Percentiles rank a stretch among this genome's conserved stretches.
Conservation (phyloP, 2,888 invertebrate genomes). For the Abscondita cerata region DNA sequence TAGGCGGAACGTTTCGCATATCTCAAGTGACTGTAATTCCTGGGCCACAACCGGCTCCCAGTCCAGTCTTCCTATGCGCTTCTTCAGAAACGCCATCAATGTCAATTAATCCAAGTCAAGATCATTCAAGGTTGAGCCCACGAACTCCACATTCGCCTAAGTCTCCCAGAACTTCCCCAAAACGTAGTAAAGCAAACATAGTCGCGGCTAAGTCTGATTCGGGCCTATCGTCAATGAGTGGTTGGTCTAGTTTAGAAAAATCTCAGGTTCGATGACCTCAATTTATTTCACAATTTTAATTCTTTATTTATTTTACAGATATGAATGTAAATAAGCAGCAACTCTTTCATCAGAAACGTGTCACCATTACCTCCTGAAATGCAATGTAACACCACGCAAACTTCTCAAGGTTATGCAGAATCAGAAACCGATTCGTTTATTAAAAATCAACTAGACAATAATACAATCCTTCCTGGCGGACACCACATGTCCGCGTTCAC, state of each 20-base stretch:
- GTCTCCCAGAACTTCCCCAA: slow-evolving; percentile 76
- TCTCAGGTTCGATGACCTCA: slow-evolving; percentile 76
- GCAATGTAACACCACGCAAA: slow-evolving; percentile 48
- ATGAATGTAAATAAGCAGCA: slow-evolving; percentile 33
- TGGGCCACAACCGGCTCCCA: slow-evolving; percentile 51
- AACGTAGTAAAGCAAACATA: slow-evolving; percentile 70
- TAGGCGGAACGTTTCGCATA: slow-evolving; percentile 62
- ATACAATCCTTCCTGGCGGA: slow-evolving; percentile 56
- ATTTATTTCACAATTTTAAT: slow-evolving; percentile 41
- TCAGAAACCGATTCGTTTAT: slow-evolving; percentile 64
- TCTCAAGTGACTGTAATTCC: slow-evolving; percentile 44
- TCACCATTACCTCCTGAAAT: slow-evolving; percentile 38
- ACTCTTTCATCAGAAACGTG: slow-evolving; percentile 15
- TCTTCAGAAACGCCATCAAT: slow-evolving; percentile 48
- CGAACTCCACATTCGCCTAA: slow-evolving; percentile 71
- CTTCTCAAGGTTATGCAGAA: slow-evolving; percentile 62
- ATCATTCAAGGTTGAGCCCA: slow-evolving; percentile 67
- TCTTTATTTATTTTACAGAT: slow-evolving; percentile 43
- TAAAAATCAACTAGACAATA: slow-evolving; percentile 43
- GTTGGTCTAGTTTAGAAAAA: slow-evolving; percentile 85
- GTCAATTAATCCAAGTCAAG: slow-evolving; percentile 52
- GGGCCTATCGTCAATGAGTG: slow-evolving; percentile 86
- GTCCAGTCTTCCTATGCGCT: slow-evolving; percentile 59
- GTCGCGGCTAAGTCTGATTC: slow-evolving; percentile 84
- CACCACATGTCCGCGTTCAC: slow-evolving; percentile 65